A percentile compares a stretch with the other conserved stretches of the same genome.
These are phyloP conservation scores for Ptilonorhynchus violaceus DNA, from an alignment of 2,113 vertebrate species.

Conservation along the genomic window DNA sequence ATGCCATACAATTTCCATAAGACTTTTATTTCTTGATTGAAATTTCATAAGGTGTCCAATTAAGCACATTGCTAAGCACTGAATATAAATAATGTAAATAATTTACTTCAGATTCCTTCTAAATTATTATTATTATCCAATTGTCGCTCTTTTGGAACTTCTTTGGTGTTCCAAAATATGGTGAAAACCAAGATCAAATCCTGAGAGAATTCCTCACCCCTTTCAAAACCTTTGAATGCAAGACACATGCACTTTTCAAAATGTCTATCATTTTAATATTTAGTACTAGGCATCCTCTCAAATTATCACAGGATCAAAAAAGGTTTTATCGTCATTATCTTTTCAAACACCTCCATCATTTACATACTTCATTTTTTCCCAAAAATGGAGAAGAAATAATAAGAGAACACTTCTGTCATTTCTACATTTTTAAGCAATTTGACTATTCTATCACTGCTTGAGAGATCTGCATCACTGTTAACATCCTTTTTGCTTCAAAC, in stretches of 20 bases:
- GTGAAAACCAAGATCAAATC: background rate
- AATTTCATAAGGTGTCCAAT: background rate
- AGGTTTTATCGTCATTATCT: background rate
- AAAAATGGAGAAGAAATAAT: background rate
- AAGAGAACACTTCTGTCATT: background rate
- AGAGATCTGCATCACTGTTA: background rate
- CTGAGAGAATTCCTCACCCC: background rate
- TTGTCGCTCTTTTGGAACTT: background rate
- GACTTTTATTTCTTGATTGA: background rate
- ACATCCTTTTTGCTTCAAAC: background rate
- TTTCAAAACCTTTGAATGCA: background rate
- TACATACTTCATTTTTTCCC: background rate
- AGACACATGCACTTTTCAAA: background rate
- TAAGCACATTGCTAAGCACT: background rate
- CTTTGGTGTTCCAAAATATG: background rate
- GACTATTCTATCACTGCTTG: background rate
- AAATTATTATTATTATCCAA: background rate
- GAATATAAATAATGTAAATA: background rate
- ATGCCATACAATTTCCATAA: background rate
- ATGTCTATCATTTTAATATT: background rate
- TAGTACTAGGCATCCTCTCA: background rate
- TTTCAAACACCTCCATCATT: background rate
- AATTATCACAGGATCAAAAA: background rate
- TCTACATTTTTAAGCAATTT: background rate
- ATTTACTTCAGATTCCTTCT: background rate